These are phyloP conservation scores for Tinea semifulvella DNA, from an alignment of 2,888 invertebrate species.

Conservation along the genomic window DNA sequence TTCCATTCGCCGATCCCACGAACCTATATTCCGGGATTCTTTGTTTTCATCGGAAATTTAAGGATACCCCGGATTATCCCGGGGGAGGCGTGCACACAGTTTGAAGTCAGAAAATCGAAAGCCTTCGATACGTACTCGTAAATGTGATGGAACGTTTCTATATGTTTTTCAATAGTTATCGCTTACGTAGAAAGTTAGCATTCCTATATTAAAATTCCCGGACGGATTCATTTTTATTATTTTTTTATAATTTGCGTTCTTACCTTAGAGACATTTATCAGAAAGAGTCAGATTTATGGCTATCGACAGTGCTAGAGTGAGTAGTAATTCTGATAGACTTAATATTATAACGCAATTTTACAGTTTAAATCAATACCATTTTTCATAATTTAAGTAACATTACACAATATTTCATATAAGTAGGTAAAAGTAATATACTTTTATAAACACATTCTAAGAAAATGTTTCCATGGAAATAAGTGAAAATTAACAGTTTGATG, in stretches of 20 bases:
- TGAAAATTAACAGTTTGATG: not conserved
- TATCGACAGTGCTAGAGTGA: no score
- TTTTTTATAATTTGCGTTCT: no score
- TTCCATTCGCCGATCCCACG: conserved; percentile 49
- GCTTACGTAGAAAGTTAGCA: not conserved
- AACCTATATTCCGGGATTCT: conserved; percentile 54
- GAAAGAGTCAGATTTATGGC: no score
- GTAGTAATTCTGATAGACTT: no score
- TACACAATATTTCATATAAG: no score
- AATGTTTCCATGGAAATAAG: conserved; percentile 34
- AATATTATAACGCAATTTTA: no score
- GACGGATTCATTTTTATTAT: no score
- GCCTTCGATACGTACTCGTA: conserved; percentile 42
- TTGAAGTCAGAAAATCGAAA: not conserved
- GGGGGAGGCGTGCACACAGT: conserved; percentile 24
- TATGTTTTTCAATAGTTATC: not conserved
- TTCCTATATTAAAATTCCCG: no score
- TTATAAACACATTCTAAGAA: conserved; percentile 32
- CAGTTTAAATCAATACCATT: no score
- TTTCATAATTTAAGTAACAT: no score
- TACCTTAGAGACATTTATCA: no score
- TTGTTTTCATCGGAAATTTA: conserved; percentile 62
- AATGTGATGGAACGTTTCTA: conserved; percentile 24
- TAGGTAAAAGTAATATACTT: no score
- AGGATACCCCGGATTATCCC: conserved; percentile 40